Conservation (phyloP, 1,140 invertebrate genomes). For the Tetranychus urticae region DNA sequence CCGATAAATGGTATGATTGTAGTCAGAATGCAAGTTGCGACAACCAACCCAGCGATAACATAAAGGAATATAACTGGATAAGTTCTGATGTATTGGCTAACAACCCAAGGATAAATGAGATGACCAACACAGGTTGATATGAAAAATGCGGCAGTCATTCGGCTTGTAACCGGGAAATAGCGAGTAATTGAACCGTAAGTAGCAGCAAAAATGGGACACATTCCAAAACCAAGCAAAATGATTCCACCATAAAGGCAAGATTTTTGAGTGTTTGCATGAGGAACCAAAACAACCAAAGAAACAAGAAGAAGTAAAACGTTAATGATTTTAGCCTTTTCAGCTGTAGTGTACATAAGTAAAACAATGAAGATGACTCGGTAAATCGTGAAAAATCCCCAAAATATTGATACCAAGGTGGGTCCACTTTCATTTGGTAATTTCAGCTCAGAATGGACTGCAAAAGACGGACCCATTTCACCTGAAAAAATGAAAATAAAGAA, state of each 20-base stretch:
- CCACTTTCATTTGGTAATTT: neutral
- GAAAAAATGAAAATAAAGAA: neutral
- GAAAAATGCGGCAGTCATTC: neutral
- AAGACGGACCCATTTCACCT: neutral
- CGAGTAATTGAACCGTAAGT: neutral
- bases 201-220: neutral
- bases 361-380: neutral
- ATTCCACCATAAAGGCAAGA: neutral
- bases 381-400: neutral
- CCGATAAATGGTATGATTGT: neutral
- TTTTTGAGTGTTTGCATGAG: neutral
- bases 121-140: neutral
- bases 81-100: neutral
- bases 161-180: neutral
- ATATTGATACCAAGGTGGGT: neutral
- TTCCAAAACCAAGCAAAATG: neutral
- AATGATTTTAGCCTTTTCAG: neutral
- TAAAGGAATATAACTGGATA: neutral
- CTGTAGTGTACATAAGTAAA: neutral
- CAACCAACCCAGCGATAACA: neutral
- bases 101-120: neutral
- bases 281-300: neutral
- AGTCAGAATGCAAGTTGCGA: neutral
- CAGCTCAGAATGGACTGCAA: neutral
- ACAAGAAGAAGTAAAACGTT: neutral